Evolutionary conservation across 2,113 vertebrate species (phyloP), one percentile per base, ranked within the genome.

Genomic region (Dicentrarchus labrax): DNA sequence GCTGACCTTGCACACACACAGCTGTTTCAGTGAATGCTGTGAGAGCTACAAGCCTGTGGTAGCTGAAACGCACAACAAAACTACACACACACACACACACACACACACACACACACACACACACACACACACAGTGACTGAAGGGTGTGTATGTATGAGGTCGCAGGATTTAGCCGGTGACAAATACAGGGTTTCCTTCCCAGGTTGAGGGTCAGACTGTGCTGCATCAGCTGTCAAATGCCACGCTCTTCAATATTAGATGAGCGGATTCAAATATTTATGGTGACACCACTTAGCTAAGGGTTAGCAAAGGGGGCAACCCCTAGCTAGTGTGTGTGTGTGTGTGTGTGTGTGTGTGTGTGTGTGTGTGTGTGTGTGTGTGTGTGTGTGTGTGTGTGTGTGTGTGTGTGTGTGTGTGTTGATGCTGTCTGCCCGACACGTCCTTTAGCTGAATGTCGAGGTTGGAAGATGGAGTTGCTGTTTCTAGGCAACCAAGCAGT

Each of bases 401-500:
- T n/a, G n/a, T n/a, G n/a, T n/a, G n/a, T n/a, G n/a, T n/a, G n/a
- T n/a, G n/a, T n/a, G n/a, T n/a, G n/a, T n/a, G n/a, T n/a, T n/a
- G 10, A 15, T 22, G 70, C 59, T 21, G 85, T 65, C 72, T 48
- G 81, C 5, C 38, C 57, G 30, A n/a, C 56, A 48, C 80, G 81
- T 86, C 89, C 88, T 85, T 91, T 79, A 87, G 73, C 57, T 75
- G 45, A 83, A 80, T 60, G 43, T 91, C 62, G 78, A 82, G 41
- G 67, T 5, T 74, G 75, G 70, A 80, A 87, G 82, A 90, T 70
- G 84, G 83, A 89, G 93, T 85, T 84, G 86, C 89, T 93, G 94
- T 95, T 94, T 70, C 95, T 89, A 94, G 91, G 95, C 95, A 95
- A 96, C 94, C 62, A 11, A 84, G 82, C 89, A 90, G 89, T 47